phyloP scores from a whole-genome alignment of 1,140 invertebrate species.

The Aphidius gifuensis region DNA sequence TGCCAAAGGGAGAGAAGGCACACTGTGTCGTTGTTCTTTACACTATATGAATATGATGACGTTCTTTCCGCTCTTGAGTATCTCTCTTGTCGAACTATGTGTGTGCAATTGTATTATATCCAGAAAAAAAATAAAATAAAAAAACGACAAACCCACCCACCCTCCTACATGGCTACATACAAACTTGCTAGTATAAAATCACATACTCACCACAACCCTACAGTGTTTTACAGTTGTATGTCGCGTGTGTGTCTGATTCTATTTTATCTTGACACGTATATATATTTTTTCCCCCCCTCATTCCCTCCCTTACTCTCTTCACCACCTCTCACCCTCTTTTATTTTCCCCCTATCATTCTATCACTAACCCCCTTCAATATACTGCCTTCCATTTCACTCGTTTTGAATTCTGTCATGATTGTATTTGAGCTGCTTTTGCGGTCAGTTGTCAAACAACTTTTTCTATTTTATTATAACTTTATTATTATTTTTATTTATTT shows the following conservation, averaged over 20 bases:
- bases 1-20: conserved; percentile 3
- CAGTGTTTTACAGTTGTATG: background rate
- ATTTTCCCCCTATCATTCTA: conserved; percentile 13
- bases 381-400: conserved; percentile 19
- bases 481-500: background rate
- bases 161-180: background rate
- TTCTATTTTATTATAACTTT: too few species aligned
- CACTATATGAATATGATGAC: background rate
- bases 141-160: background rate
- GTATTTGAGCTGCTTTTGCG: conserved; percentile 32
- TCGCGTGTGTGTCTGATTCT: conserved; percentile 9
- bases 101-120: conserved; percentile 18
- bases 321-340: too few species aligned
- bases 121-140: conserved; percentile 1
- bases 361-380: background rate
- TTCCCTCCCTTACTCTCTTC: too few species aligned
- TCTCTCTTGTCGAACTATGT: background rate
- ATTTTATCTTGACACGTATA: conserved; percentile 8
- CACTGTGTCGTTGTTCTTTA: too few species aligned
- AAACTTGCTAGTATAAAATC: too few species aligned
- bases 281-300: too few species aligned
- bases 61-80: conserved; percentile 6
- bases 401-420: conserved; percentile 8
- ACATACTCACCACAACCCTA: too few species aligned
- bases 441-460: conserved; percentile 22